These are phyloP conservation scores for Gymnorhina tibicen DNA, from an alignment of 2,113 vertebrate species.

Conservation along the genomic window DNA sequence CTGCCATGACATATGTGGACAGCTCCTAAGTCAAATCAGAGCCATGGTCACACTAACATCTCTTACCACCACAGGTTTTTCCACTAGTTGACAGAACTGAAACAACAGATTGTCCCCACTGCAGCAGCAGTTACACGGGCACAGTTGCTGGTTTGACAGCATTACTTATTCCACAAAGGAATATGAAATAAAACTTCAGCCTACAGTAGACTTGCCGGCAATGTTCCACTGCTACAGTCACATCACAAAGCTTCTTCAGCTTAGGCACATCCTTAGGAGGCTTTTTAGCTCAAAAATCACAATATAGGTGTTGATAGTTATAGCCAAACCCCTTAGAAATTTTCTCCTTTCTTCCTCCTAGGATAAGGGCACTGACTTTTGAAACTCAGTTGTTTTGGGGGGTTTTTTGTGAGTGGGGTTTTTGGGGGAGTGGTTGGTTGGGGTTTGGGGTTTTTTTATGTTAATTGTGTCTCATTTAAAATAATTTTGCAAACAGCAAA, in stretches of 20 bases:
- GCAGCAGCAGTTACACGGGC: rapidly evolving
- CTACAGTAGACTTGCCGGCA: not conserved
- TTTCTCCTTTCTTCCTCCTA: not conserved
- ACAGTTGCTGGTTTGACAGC: not conserved
- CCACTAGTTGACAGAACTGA: not conserved
- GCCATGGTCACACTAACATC: not conserved
- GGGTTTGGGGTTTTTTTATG: not conserved
- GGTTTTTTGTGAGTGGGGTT: rapidly evolving
- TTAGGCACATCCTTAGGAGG: not conserved
- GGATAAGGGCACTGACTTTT: not conserved
- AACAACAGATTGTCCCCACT: not conserved
- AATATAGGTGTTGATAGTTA: rapidly evolving
- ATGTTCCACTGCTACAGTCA: not conserved
- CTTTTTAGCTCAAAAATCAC: not conserved
- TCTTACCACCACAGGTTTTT: not conserved
- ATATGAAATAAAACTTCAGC: not conserved
- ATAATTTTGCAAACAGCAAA: not conserved
- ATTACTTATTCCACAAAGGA: not conserved
- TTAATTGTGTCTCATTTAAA: not conserved
- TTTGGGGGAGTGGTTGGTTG: not conserved
- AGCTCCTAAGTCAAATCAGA: not conserved
- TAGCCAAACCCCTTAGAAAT: not conserved
- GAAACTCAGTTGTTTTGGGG: not conserved
- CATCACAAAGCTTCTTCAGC: not conserved
- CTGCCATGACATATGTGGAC: not conserved